Percentiles rank a stretch among this genome's conserved stretches.
Conservation (phyloP, 2,888 invertebrate genomes). For the Hirtodrosophila trivittata region DNA sequence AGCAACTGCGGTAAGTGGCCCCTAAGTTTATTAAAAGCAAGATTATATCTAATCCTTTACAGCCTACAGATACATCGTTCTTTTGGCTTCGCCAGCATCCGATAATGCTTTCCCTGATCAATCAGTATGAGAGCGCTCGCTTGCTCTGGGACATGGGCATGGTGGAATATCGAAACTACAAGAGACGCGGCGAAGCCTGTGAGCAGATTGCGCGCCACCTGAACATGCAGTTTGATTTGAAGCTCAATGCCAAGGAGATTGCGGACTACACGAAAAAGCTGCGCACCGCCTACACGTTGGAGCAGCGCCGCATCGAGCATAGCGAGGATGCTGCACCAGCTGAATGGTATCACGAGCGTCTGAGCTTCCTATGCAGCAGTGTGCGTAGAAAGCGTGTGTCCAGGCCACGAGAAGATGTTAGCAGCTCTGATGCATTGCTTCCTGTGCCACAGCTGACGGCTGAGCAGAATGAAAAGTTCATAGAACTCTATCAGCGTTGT, state of each 20-base stretch:
- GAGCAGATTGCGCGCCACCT: slow-evolving; percentile 25
- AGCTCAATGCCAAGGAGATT: slow-evolving; percentile 22
- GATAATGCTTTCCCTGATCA: slow-evolving; percentile 46
- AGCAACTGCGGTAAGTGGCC: slow-evolving; percentile 6
- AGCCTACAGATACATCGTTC: slow-evolving; percentile 6
- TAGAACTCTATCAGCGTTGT: slow-evolving; percentile 41
- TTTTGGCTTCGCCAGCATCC: slow-evolving; percentile 46
- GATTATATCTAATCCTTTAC: too few species aligned
- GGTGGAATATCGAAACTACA: slow-evolving; percentile 29
- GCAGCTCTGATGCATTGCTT: background rate
- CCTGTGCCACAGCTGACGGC: slow-evolving; percentile 33
- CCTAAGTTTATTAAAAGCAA: background rate
- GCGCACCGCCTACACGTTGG: slow-evolving; percentile 18
- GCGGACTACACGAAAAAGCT: slow-evolving; percentile 16
- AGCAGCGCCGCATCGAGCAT: slow-evolving; percentile 19
- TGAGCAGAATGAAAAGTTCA: slow-evolving; percentile 33
- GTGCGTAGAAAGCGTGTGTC: background rate
- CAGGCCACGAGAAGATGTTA: background rate
- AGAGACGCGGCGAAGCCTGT: slow-evolving; percentile 23
- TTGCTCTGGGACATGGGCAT: slow-evolving; percentile 37
- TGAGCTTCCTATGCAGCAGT: slow-evolving; percentile 24
- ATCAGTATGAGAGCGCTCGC: slow-evolving; percentile 14
- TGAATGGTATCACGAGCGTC: slow-evolving; percentile 27
- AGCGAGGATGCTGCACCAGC: background rate
- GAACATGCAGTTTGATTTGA: slow-evolving; percentile 18